phyloP scores from a whole-genome alignment of 2,888 invertebrate genomes.

The Strigamia crassipes region DNA sequence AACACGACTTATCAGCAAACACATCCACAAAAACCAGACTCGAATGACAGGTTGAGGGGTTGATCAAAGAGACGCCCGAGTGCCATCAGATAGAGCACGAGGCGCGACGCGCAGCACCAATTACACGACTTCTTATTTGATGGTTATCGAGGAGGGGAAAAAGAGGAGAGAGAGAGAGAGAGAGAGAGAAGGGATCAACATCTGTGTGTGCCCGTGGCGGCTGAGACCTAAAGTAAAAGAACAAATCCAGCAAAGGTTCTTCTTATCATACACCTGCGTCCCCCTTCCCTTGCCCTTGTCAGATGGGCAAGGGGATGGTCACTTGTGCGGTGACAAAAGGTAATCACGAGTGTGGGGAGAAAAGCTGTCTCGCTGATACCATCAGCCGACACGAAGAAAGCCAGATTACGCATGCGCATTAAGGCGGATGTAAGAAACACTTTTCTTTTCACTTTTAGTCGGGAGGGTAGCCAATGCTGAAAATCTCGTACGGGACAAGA shows the following conservation, averaged over 20 bases:
- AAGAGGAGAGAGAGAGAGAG: no score
- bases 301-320: slow-evolving; percentile 33
- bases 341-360: slow-evolving; percentile 5
- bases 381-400: slow-evolving; percentile 27
- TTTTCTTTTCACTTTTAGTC: background rate
- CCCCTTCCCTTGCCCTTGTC: slow-evolving; percentile 26
- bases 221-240: slow-evolving; percentile 19
- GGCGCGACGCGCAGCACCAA: slow-evolving; percentile 38
- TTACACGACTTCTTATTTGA: slow-evolving; percentile 42
- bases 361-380: slow-evolving; percentile 27
- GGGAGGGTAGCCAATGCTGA: no score
- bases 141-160: slow-evolving; percentile 12
- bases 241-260: slow-evolving; percentile 25
- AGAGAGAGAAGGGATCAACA: background rate
- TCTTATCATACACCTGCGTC: slow-evolving; percentile 37
- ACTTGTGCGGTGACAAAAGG: slow-evolving; percentile 42
- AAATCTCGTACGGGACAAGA: no score
- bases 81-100: slow-evolving; percentile 42
- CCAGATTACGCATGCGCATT: background rate
- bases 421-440: background rate
- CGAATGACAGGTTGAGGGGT: slow-evolving; percentile 24
- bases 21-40: slow-evolving; percentile 22
- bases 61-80: slow-evolving; percentile 35
- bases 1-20: background rate
- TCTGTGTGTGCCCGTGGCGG: slow-evolving; percentile 1